Evolutionary conservation across 2,113 vertebrate species (phyloP).

Genomic region (Pyrgilauda ruficollis): DNA sequence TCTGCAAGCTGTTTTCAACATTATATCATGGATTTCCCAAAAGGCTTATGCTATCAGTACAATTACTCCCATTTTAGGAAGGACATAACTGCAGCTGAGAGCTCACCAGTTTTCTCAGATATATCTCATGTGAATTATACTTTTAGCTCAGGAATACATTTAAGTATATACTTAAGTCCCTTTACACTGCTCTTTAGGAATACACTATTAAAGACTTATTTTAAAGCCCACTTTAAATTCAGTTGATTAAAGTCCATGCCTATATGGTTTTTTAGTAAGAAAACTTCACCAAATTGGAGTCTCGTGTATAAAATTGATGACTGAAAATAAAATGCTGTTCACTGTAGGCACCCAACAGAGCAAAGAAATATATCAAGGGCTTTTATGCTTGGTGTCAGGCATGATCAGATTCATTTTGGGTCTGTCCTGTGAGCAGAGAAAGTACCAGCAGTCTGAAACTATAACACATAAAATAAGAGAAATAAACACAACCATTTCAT

Average conservation of each 20-base stretch:
- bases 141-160: neutral
- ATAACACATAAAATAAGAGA: neutral
- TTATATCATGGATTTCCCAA: neutral
- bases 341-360: neutral
- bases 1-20: neutral
- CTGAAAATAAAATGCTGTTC: neutral
- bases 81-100: neutral
- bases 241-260: neutral
- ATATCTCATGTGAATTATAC: neutral
- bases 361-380: neutral
- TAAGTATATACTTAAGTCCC: neutral
- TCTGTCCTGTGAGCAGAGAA: neutral
- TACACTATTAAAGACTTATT: neutral
- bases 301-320: neutral
- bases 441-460: neutral
- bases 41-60: neutral
- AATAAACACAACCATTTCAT: neutral
- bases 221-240: constrained; percentile 3
- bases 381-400: neutral
- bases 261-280: neutral
- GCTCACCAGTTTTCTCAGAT: neutral
- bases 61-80: constrained; percentile 1
- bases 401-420: neutral
- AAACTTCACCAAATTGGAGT: neutral
- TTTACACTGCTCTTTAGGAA: neutral